These are phyloP conservation scores for Helicolenus hilgendorfi DNA, from an alignment of 2,797 vertebrate species.

Conservation along the genomic window DNA sequence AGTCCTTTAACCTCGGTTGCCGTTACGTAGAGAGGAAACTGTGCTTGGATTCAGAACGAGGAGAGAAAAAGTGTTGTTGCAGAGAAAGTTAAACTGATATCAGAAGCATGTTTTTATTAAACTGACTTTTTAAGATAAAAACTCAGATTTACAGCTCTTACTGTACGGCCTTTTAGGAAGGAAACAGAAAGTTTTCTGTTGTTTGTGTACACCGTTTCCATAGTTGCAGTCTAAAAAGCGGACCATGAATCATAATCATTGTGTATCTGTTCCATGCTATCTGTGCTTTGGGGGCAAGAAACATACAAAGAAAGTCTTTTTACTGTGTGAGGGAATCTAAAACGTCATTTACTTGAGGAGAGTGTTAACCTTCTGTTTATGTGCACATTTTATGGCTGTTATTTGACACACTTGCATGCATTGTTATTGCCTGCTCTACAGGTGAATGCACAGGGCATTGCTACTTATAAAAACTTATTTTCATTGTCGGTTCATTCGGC, in stretches of 20 bases:
- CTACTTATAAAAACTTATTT: not conserved
- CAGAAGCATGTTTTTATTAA: not conserved
- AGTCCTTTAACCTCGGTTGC: not conserved
- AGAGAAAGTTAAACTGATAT: not conserved
- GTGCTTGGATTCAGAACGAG: slow-evolving; percentile 16
- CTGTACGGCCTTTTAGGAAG: not conserved
- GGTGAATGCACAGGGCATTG: not conserved
- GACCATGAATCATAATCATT: slow-evolving; percentile 68
- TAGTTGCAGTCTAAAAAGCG: slow-evolving; percentile 48
- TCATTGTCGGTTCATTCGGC: not conserved
- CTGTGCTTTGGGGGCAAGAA: slow-evolving; percentile 13
- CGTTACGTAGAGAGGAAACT: not conserved
- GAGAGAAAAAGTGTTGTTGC: not conserved
- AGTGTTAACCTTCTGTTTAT: slow-evolving; percentile 13
- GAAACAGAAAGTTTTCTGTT: slow-evolving; percentile 28
- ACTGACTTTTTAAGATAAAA: not conserved
- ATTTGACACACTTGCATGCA: not conserved
- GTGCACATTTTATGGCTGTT: not conserved
- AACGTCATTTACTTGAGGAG: not conserved
- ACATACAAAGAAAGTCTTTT: slow-evolving; percentile 61
- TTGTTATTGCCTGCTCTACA: not conserved
- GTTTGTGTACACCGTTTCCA: slow-evolving; percentile 63
- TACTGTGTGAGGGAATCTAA: not conserved
- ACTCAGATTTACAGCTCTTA: not conserved
- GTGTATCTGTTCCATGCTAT: slow-evolving; percentile 18